These are phyloP conservation scores for Gastrophryne carolinensis DNA, from an alignment of 2,797 vertebrate genomes.

Conservation along the genomic window DNA sequence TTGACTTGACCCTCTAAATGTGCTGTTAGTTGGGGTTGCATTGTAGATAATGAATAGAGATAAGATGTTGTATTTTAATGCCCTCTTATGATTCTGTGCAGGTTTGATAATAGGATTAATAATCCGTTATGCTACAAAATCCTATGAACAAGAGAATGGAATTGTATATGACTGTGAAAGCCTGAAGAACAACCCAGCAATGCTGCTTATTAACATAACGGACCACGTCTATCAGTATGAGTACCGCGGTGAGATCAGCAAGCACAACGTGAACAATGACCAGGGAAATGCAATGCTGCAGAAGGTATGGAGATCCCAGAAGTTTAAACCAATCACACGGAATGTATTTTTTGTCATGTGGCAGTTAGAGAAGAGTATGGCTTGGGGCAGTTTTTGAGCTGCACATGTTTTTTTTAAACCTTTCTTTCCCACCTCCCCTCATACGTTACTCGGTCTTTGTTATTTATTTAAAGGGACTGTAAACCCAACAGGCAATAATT, in stretches of 20 bases:
- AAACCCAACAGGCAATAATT: too few species aligned
- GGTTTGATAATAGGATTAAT: slow-evolving; percentile 78
- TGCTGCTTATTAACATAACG: slow-evolving; percentile 70
- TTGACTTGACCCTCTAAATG: too few species aligned
- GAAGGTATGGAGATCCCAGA: too few species aligned
- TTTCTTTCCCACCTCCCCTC: too few species aligned
- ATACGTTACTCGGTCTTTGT: too few species aligned
- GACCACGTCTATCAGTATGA: slow-evolving; percentile 72
- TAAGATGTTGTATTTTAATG: background rate
- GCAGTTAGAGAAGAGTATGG: too few species aligned
- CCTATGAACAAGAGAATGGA: slow-evolving; percentile 60
- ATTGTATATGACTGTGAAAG: slow-evolving; percentile 66
- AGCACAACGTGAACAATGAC: slow-evolving; percentile 64
- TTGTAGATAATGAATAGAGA: background rate
- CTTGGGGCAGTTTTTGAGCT: too few species aligned
- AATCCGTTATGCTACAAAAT: slow-evolving; percentile 66
- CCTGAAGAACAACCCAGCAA: slow-evolving; percentile 63
- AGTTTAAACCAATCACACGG: too few species aligned
- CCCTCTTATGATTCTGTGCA: slow-evolving; percentile 52
- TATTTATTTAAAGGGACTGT: too few species aligned
- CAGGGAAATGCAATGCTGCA: slow-evolving; percentile 66
- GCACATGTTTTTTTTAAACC: too few species aligned
- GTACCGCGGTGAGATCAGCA: slow-evolving; percentile 69
- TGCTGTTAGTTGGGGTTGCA: too few species aligned
- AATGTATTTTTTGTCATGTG: too few species aligned